Evolutionary conservation across 37 sponge, comb jelly and placozoan genomes (phyloP).

Genomic region (Ianthella basta): DNA sequence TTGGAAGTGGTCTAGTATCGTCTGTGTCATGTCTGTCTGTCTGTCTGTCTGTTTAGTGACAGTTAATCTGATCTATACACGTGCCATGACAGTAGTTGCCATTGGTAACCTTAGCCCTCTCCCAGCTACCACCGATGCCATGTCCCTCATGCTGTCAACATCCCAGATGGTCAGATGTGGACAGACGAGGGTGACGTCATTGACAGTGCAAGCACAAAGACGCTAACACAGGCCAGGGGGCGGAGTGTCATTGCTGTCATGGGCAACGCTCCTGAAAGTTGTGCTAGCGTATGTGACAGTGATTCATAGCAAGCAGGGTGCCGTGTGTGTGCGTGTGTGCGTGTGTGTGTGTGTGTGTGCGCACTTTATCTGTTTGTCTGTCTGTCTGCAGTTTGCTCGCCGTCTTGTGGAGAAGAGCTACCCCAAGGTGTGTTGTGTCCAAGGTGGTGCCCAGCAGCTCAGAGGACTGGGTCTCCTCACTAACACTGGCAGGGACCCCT

Average conservation of each 20-base stretch:
- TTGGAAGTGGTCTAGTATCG: too few species aligned
- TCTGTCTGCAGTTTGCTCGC: conserved; percentile 75
- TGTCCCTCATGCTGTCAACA: conserved; percentile 65
- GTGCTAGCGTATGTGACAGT: conserved; percentile 43
- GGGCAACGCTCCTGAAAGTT: conserved; percentile 55
- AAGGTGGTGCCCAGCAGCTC: conserved; percentile 67
- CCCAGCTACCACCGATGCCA: conserved; percentile 71
- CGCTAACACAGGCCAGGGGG: conserved; percentile 33
- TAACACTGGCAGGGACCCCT: conserved; percentile 53
- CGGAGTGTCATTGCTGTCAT: conserved; percentile 64
- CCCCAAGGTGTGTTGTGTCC: conserved; percentile 78
- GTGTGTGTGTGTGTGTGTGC: not conserved
- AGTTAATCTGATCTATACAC: not conserved
- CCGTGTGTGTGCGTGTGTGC: not conserved
- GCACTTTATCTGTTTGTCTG: not conserved
- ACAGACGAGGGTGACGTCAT: conserved; percentile 55
- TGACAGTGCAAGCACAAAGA: not conserved
- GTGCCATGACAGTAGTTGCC: not conserved
- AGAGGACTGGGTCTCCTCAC: conserved; percentile 68
- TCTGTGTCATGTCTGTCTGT: not conserved
- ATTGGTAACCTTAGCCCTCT: not conserved
- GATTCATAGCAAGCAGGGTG: not conserved
- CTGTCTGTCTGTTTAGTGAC: not conserved
- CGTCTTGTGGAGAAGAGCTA: conserved; percentile 71
- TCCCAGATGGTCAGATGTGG: conserved; percentile 74